Evolutionary conservation across 2,888 invertebrate species (phyloP), one percentile per base, ranked within the genome.

Genomic region (Andrena minutula): DNA sequence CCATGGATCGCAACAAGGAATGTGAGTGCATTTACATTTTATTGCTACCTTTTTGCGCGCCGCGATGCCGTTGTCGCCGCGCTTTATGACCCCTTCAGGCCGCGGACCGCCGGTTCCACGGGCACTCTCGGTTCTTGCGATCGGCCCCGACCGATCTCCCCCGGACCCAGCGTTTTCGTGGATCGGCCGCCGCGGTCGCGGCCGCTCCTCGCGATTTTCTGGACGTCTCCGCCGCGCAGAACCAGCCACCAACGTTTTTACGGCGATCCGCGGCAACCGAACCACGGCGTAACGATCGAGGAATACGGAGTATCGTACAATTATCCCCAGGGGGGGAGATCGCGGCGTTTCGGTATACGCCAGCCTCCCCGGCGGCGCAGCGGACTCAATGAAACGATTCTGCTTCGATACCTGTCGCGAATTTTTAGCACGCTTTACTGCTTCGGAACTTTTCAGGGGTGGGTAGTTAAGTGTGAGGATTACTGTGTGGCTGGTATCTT

Each of bases 1-100:
- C 97, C 93, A 98, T 99, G 97, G 98, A 98, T 94, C 98, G 98
- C 94, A 99, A 99, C 94, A 99, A 99, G 96, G 98, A 99, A 96
- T 98, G 99, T 99, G 94, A 98, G 98, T 97, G 88, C 83, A 81
- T 73, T 79, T 83, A 79, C 73, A 85, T 79, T 84, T 84, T 83
- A 85, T 81, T 81, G 84, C 84, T 83, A 56, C 63, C 65, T 83
- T 83, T 83, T 83, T 83, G 78, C 77, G 23, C 26, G 26, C 69
- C 47, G 30, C 64, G 28, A 28, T 56, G 65, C 74, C 82, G 73
- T 64, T 77, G 82, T 82, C 77, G 70, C 65, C 66, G 60, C 77
- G 73, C 73, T 83, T 83, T 82, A 83, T 56, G 83, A 83, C 77
- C 83, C 75, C 72, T 71, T 26, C 23, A 10, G 23, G 0, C 56